Evolutionary conservation across 92 coral and sea anemone genomes (phyloP).

Genomic region (Diadumene lineata): DNA sequence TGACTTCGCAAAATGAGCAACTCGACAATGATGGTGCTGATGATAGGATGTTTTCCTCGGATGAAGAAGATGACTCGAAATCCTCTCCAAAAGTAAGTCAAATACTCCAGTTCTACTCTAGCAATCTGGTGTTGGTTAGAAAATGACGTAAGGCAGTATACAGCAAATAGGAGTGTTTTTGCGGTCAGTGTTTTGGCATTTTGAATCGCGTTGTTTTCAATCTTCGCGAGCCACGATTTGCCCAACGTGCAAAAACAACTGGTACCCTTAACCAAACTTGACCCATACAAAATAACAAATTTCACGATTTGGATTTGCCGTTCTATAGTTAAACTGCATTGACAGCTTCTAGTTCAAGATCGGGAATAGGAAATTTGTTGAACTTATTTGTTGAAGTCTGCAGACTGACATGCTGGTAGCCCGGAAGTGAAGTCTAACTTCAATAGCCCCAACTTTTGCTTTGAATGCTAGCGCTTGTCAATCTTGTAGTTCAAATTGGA

Average conservation of each 20-base stretch:
- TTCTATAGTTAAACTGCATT: slow-evolving; percentile 22
- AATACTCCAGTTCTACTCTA: neutral
- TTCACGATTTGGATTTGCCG: neutral
- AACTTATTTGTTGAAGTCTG: slow-evolving; percentile 6
- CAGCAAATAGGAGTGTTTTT: neutral
- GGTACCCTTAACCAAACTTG: slow-evolving; percentile 8
- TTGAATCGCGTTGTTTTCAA: slow-evolving; percentile 38
- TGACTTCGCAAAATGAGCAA: slow-evolving; percentile 83
- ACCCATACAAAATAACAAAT: neutral
- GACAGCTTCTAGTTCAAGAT: neutral
- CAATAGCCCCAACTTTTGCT: neutral
- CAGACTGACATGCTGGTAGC: neutral
- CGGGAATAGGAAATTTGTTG: neutral
- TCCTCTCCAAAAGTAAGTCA: slow-evolving; percentile 10
- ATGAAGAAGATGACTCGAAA: slow-evolving; percentile 65
- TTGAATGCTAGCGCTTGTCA: slow-evolving; percentile 7
- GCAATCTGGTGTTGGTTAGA: neutral
- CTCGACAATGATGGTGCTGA: slow-evolving; percentile 15
- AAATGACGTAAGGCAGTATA: slow-evolving; percentile 12
- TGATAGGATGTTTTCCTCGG: slow-evolving; percentile 66
- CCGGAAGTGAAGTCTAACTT: neutral
- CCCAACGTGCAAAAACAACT: neutral
- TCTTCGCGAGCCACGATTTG: slow-evolving; percentile 20
- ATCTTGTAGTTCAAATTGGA: slow-evolving; percentile 8
- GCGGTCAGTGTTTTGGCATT: slow-evolving; percentile 30